phyloP scores from a whole-genome alignment of 2,113 vertebrate species.

The Cololabis saira region DNA sequence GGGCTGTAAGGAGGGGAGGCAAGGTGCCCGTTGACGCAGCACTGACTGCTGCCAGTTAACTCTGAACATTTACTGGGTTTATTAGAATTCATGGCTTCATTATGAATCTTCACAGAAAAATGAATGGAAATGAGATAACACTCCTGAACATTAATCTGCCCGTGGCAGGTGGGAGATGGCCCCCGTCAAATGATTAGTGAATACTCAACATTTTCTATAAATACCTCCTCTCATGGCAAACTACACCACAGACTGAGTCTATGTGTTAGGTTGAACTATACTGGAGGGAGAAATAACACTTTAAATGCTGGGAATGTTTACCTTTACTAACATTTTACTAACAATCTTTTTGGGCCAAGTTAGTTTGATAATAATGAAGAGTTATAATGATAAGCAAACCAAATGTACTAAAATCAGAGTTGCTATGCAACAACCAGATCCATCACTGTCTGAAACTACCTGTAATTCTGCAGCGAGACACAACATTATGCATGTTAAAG shows the following conservation, averaged over 20 bases:
- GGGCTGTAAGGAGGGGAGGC: no score
- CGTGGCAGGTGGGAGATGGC: background rate
- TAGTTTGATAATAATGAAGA: no score
- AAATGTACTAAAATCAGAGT: background rate
- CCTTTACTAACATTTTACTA: no score
- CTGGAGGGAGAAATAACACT: no score
- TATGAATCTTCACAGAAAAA: constrained; percentile 26
- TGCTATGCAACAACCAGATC: background rate
- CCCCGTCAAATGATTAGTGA: background rate
- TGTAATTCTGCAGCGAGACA: no score
- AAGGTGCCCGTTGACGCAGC: no score
- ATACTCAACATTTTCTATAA: background rate
- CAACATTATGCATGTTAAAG: no score
- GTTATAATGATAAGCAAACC: background rate
- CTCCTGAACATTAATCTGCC: constrained; percentile 3
- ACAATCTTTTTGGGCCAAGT: no score
- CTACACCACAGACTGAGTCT: background rate
- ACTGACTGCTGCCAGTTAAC: no score
- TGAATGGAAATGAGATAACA: constrained; percentile 22
- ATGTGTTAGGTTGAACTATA: no score
- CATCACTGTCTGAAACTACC: no score
- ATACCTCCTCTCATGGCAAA: background rate
- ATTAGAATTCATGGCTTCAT: constrained; percentile 21
- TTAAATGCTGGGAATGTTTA: no score
- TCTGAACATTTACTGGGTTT: background rate